Conservation (phyloP, 2,113 vertebrate species). For the Colinus virginianus region DNA sequence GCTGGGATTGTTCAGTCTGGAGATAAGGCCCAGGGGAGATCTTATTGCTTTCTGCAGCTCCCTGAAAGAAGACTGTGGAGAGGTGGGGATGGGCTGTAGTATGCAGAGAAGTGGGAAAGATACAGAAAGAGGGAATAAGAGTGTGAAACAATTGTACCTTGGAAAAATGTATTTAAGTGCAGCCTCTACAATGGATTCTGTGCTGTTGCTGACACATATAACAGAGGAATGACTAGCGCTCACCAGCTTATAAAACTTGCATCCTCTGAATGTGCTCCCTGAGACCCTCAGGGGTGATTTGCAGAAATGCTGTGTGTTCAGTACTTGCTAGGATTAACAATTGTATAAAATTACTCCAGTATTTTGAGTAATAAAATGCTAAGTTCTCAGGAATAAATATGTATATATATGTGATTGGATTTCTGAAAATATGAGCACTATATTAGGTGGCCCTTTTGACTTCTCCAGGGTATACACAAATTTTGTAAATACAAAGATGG, state of each 20-base stretch:
- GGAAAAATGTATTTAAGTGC: not conserved
- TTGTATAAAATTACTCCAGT: not conserved
- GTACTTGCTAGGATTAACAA: not conserved
- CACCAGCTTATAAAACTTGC: not conserved
- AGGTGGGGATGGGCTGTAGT: not conserved
- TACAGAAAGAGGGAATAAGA: not conserved
- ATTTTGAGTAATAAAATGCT: not conserved
- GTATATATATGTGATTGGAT: not conserved
- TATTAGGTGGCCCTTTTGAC: not conserved
- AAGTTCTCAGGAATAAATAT: not conserved
- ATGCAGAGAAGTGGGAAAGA: not conserved
- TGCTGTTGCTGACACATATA: not conserved
- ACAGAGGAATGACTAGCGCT: not conserved
- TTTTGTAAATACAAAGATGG: not conserved
- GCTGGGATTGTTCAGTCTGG: too few relatives aligned
- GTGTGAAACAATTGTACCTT: not conserved
- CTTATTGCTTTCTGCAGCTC: too few relatives aligned
- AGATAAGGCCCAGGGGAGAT: too few relatives aligned
- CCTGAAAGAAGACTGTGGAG: too few relatives aligned
- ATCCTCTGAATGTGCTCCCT: not conserved
- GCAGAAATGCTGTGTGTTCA: not conserved
- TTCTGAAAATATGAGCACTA: not conserved
- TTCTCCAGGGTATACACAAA: not conserved
- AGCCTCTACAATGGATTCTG: rapidly evolving
- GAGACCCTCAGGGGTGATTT: not conserved